Evolutionary conservation across 2,113 vertebrate genomes (phyloP), one percentile per base, ranked within the genome.

Genomic region (Epinephelus moara): DNA sequence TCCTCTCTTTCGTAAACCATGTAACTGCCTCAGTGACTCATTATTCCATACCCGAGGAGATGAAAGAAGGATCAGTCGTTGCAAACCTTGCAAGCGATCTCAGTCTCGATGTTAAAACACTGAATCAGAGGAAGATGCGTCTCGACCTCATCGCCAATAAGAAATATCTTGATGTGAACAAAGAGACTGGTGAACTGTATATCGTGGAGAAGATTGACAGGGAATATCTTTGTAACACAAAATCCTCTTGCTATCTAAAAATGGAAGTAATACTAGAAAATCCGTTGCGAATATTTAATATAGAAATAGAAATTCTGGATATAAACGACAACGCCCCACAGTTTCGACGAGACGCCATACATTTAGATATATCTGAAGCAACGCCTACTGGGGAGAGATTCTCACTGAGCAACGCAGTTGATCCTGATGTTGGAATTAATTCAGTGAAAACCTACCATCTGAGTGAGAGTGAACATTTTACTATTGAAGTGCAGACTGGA

Each of bases 1-100:
- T 78, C 30, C 2, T 81, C 5, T 63, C 3, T 6, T 53, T 13
- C 2, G 2, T 11, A 45, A 45, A 45, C 0, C 42, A 45, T 45
- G 42, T 12, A 45, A 11, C 42, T 45, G 7, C 42, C 8, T 49
- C 47, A 14, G 84, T 89, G 6, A 91, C 59, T 59, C 88, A 92
- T 74, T 97, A 96, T 75, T 95, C 92, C 0, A 92, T 96, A 49
- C 45, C 78, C 0, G 96, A 96, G 18, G 96, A 96, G 60, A 82
- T 93, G 33, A 90, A 96, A 60, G 94, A 95, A 77, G 95, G 95
- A 33, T 94, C 95, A 0, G 94, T 95, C 19, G 94, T 95, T 6
- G 94, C 95, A 0, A 95, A 95, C 61, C 88, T 97, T 52, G 89
- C 92, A 0, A 88, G 91, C 64, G 96, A 96, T 81, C 88, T 97